Evolutionary conservation across 2,797 vertebrate species (phyloP).

Genomic region (Distichodus sexfasciatus): DNA sequence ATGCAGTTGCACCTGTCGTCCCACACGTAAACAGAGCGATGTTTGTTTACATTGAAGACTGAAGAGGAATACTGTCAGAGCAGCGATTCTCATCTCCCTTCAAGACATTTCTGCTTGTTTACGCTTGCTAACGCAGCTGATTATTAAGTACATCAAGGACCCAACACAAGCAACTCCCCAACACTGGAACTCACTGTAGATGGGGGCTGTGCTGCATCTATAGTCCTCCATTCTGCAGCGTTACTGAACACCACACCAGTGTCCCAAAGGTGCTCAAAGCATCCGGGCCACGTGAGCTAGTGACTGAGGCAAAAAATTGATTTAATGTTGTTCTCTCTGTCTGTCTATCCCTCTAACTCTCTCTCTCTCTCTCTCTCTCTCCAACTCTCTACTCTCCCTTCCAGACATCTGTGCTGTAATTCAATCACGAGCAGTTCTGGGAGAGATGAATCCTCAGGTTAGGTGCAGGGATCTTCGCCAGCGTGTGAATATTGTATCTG

Average conservation of each 20-base stretch:
- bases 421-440: slow-evolving; percentile 56
- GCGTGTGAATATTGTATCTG: slow-evolving; percentile 46
- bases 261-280: slow-evolving; percentile 1
- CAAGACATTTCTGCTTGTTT: no score
- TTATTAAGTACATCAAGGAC: no score
- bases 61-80: no score
- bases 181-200: no score
- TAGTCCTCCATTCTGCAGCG: background rate
- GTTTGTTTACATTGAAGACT: no score
- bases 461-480: slow-evolving; percentile 44
- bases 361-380: slow-evolving; percentile 30
- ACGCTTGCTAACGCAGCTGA: no score
- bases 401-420: slow-evolving; percentile 66
- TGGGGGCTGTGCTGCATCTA: background rate
- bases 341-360: slow-evolving; percentile 56
- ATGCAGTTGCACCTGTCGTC: no score
- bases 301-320: background rate
- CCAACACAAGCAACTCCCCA: no score
- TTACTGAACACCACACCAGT: slow-evolving; percentile 6
- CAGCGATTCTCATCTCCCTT: no score
- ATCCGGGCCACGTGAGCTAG: no score
- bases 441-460: slow-evolving; percentile 49
- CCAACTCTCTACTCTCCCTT: slow-evolving; percentile 31
- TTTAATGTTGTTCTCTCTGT: background rate
- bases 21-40: no score